Evolutionary conservation across 2,888 invertebrate species (phyloP), one percentile per base, ranked within the genome.

Genomic region (Agrotis exclamationis): DNA sequence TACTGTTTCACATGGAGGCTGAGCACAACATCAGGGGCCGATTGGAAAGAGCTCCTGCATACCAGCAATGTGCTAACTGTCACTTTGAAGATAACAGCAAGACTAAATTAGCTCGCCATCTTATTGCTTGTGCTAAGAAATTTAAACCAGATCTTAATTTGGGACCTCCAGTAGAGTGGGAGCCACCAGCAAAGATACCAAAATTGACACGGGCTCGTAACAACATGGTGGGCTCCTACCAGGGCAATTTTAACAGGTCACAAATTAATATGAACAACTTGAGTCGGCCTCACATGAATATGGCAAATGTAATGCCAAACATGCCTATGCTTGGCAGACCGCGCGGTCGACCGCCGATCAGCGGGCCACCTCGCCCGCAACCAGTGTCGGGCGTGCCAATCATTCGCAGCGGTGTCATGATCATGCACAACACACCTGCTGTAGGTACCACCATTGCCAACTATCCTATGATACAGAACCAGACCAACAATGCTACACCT

Each of bases 1-100:
- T 99, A 84, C 96, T 98, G 47, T 98, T 98, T 91, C 99, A 99
- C 91, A 99, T 99, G 98, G 99, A 99, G 92, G 98, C 98, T 1
- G 98, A 98, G 89, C 99, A 99, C 92, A 98, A 98, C 84, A 98
- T 98, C 45, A 97, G 98, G 85, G 99, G 98, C n/a, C 97, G 98
- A 76, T 94, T 99, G 78, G 98, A 99, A 88, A 97, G 98, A 84
- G 98, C 99, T 13, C 98, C 98, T 63, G 98, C 98, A 16, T 98
- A 98, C 93, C 99, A 99, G 94, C 99, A 99, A 91, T 99, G 99
- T 92, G 98, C 99, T 18, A 98, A 98, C 91, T 99, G 99, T 95
- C 98, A 99, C 28, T 99, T 99, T 91, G 99, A 99, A 93, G 99
- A 99, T 88, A 99, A 99, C 90, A 98, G 98, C 83, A 99, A 99